Evolutionary conservation across 2,888 invertebrate genomes (phyloP).

Genomic region (Sesamia inferens): DNA sequence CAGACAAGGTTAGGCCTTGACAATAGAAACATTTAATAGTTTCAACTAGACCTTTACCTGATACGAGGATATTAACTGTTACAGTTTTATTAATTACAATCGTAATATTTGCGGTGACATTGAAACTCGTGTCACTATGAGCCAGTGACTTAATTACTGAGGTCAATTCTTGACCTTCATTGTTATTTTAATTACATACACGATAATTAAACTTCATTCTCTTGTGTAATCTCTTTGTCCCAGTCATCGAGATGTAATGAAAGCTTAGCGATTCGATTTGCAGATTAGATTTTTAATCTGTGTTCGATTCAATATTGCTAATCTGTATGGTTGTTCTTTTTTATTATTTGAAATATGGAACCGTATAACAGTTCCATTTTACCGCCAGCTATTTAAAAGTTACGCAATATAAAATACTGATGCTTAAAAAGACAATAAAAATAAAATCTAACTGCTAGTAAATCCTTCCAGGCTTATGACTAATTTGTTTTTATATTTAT

Average conservation of each 20-base stretch:
- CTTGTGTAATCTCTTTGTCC: slow-evolving; percentile 40
- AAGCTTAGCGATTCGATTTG: slow-evolving; percentile 17
- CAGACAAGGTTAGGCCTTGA: slow-evolving; percentile 45
- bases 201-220: slow-evolving; percentile 33
- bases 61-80: slow-evolving; percentile 49
- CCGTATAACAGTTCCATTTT: slow-evolving; percentile 9
- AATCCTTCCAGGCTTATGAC: slow-evolving; percentile 52
- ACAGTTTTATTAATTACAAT: slow-evolving; percentile 56
- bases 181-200: slow-evolving; percentile 57
- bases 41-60: slow-evolving; percentile 49
- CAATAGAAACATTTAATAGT: slow-evolving; percentile 30
- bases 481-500: slow-evolving; percentile 49
- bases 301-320: slow-evolving; percentile 4
- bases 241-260: slow-evolving; percentile 22
- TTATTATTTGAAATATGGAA: slow-evolving; percentile 30
- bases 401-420: slow-evolving; percentile 37
- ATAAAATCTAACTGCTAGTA: slow-evolving; percentile 18
- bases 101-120: slow-evolving; percentile 49
- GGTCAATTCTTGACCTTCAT: slow-evolving; percentile 55
- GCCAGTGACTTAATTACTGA: slow-evolving; percentile 50
- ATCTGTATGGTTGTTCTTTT: slow-evolving; percentile 29
- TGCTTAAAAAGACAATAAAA: slow-evolving; percentile 41
- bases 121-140: slow-evolving; percentile 49
- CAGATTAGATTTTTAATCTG: slow-evolving; percentile 46
- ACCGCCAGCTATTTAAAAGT: slow-evolving; percentile 27